Evolutionary conservation across 2,113 vertebrate genomes (phyloP), one percentile per base, ranked within the genome.

Genomic region (Mustelus asterias): DNA sequence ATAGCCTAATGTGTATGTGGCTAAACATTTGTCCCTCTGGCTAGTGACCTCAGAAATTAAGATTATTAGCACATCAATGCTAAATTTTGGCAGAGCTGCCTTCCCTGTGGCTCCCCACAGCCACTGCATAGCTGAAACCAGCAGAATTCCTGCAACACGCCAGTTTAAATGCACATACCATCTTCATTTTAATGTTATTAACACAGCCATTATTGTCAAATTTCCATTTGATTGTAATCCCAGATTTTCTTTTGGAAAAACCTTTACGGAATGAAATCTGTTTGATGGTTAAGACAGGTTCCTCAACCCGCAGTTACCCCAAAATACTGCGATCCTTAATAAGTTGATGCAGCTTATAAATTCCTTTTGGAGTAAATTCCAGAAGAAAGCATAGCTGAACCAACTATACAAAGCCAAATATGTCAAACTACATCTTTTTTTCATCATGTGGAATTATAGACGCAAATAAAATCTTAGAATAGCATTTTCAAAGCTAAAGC

Each of bases 1-100:
- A 72, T 72, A 95, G 29, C 26, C 69, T 76, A 72, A 95, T 95
- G 37, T 24, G 7, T 72, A 76, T 95, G 72, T 14, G 69, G 69
- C 69, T 95, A 72, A 95, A 29, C 44, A 72, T 26, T 95, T 95
- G 69, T 76, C 94, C 94, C 94, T 95, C 67, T 95, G 94, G 94
- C 94, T 76, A 72, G 44, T 95, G 94, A 72, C 94, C 94, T 95
- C 44, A 95, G 94, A 95, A 95, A 95, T 94, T 48, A 94, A 94
- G 93, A 70, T 70, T 70, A 60, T 48, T 63, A 44, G 37, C 60
- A 69, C 93, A 94, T 94, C 93, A 70, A 44, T 41, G 93, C 93
- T 70, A 70, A 11, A 70, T 63, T 94, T 94, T 76, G 94, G 44
- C 94, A 72, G 69, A 9, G 4, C 5, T 67, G 2, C 54, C 94